A percentile compares a stretch with the other conserved stretches of the same genome.
phyloP scores from a whole-genome alignment of 2,888 invertebrate genomes.

The Antheraea assamensis region DNA sequence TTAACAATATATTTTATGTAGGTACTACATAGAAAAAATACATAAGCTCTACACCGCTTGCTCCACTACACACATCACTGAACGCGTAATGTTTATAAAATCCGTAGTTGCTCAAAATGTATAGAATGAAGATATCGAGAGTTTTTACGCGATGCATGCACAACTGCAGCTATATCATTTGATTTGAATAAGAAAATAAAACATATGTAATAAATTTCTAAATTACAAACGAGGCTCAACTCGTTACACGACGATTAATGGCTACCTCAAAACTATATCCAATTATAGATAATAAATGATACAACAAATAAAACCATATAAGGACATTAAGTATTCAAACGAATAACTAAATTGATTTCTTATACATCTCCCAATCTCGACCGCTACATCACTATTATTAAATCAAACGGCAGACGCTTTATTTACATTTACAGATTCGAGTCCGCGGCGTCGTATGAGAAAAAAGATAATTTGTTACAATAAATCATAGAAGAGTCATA shows the following conservation, averaged over 20 bases:
- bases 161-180: no score
- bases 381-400: slow-evolving; percentile 55
- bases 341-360: slow-evolving; percentile 51
- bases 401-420: slow-evolving; percentile 67
- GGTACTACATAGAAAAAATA: no score
- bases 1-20: no score
- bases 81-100: no score
- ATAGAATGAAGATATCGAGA: no score
- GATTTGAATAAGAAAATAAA: background rate
- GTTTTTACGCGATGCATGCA: no score
- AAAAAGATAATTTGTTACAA: slow-evolving; percentile 71
- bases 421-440: slow-evolving; percentile 71
- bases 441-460: slow-evolving; percentile 48
- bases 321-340: slow-evolving; percentile 48
- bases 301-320: slow-evolving; percentile 20
- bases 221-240: slow-evolving; percentile 4
- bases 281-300: slow-evolving; percentile 24
- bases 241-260: slow-evolving; percentile 12
- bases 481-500: slow-evolving; percentile 68
- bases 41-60: no score
- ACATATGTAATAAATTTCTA: background rate
- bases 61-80: no score
- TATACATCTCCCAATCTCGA: slow-evolving; percentile 27
- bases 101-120: no score
- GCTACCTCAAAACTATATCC: slow-evolving; percentile 18